Conservation (phyloP, 2,113 vertebrate genomes). For the Rallus limicola region DNA sequence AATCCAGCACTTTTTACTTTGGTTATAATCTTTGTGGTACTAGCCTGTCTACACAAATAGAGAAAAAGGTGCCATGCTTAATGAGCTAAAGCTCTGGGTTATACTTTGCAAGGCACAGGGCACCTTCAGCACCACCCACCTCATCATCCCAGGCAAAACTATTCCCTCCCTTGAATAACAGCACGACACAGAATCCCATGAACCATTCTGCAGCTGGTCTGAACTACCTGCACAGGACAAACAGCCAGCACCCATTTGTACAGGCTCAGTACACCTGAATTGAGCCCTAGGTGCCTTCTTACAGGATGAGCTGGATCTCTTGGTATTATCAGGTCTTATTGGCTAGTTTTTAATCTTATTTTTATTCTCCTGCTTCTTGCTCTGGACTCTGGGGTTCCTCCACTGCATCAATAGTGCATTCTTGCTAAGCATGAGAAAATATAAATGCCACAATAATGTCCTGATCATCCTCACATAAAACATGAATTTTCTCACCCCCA, state of each 20-base stretch:
- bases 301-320: background rate
- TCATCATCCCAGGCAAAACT: background rate
- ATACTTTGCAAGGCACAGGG: accelerated
- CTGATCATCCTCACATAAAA: background rate
- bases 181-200: background rate
- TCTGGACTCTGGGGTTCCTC: background rate
- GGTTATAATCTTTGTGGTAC: background rate
- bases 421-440: background rate
- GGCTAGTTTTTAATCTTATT: background rate
- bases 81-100: background rate
- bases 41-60: background rate
- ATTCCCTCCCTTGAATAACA: background rate
- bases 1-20: background rate
- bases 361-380: background rate
- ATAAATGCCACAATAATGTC: background rate
- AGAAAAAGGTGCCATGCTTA: background rate
- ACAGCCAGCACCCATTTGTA: background rate
- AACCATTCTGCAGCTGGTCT: background rate
- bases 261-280: accelerated
- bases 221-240: background rate
- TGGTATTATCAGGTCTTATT: background rate
- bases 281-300: background rate
- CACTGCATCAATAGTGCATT: background rate
- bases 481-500: background rate
- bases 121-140: background rate